Conservation (phyloP, 2,113 vertebrate species). For the Acrocephalus arundinaceus region DNA sequence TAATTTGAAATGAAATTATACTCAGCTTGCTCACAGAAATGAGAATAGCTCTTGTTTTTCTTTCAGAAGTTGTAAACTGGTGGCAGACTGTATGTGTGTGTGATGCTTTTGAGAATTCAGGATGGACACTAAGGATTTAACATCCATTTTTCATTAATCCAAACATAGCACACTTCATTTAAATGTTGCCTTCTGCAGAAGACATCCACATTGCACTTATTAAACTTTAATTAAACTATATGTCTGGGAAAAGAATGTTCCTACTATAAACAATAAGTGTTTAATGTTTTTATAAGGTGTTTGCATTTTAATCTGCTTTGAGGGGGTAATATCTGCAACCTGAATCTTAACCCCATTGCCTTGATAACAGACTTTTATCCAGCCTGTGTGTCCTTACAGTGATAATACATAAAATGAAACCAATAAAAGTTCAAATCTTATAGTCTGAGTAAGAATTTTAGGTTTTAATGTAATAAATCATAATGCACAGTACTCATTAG, state of each 20-base stretch:
- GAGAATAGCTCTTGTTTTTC: neutral
- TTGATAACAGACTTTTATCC: neutral
- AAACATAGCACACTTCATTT: neutral
- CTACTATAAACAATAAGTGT: neutral
- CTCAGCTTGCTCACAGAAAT: neutral
- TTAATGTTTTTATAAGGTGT: neutral
- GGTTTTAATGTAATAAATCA: neutral
- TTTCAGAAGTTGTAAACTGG: neutral
- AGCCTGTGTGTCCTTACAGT: neutral
- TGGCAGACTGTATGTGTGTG: neutral
- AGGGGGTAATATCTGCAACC: neutral
- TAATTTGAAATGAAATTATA: neutral
- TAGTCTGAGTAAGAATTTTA: neutral
- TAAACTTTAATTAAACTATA: conserved; percentile 8
- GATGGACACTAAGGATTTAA: neutral
- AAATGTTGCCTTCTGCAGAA: neutral
- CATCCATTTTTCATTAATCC: conserved; percentile 46
- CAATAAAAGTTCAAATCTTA: neutral
- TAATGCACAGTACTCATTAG: neutral
- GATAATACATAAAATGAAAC: neutral
- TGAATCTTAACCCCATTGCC: neutral
- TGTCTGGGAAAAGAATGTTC: neutral
- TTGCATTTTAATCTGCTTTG: neutral
- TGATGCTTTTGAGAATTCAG: conserved; percentile 5
- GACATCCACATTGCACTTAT: neutral